Evolutionary conservation across 1,140 invertebrate species (phyloP).

Genomic region (Camponotus vicinus): DNA sequence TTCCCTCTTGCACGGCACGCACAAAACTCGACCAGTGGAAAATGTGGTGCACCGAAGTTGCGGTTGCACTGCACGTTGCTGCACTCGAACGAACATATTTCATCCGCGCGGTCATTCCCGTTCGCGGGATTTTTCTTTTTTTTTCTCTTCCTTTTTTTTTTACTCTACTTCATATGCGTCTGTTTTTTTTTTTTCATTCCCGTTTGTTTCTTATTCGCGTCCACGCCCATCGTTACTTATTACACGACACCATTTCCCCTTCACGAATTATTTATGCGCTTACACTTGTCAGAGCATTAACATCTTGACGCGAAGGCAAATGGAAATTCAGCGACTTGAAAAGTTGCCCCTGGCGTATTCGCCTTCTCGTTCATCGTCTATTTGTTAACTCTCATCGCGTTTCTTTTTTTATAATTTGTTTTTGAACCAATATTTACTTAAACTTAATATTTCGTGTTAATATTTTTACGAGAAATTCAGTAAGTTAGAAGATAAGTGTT

Average conservation of each 20-base stretch:
- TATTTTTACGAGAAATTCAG: background rate
- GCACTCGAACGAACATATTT: conserved; percentile 43
- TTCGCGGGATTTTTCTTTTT: background rate
- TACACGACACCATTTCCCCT: background rate
- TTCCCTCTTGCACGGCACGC: background rate
- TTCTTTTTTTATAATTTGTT: background rate
- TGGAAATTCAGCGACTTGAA: background rate
- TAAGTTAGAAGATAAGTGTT: background rate
- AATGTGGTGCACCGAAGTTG: conserved; percentile 63
- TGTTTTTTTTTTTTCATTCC: background rate
- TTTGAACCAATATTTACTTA: background rate
- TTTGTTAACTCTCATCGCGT: background rate
- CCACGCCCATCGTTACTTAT: conserved; percentile 17
- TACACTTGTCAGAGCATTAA: background rate
- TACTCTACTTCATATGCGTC: background rate
- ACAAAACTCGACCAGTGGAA: conserved; percentile 59
- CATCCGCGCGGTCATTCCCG: conserved; percentile 26
- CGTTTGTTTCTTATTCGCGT: background rate
- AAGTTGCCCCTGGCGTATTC: background rate
- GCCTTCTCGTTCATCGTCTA: background rate
- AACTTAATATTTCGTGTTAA: background rate
- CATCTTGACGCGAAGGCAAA: background rate
- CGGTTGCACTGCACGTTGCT: conserved; percentile 62
- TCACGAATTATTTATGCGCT: conserved; percentile 27
- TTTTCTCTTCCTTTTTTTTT: background rate